Percentiles rank a stretch among this genome's conserved stretches.
These are phyloP conservation scores for Crypturellus tataupa DNA, from an alignment of 2,797 vertebrate species.

Conservation along the genomic window DNA sequence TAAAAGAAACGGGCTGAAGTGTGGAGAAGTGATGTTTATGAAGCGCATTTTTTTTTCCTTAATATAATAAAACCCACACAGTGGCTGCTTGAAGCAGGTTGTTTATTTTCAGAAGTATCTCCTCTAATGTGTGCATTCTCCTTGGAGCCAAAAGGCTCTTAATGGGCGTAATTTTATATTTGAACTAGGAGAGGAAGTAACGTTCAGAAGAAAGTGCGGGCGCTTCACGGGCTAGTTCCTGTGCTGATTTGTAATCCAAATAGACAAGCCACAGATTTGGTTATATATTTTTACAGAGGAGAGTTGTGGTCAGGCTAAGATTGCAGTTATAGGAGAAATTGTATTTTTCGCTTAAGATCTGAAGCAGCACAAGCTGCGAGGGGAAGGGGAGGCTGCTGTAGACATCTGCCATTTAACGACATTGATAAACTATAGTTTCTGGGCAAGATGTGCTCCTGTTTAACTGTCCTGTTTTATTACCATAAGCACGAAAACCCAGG, in stretches of 20 bases:
- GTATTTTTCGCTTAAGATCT: not conserved
- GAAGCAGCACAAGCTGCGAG: not conserved
- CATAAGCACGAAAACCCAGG: not conserved
- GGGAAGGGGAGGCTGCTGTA: not conserved
- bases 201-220: not conserved
- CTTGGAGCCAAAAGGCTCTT: slow-evolving; percentile 6
- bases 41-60: not conserved
- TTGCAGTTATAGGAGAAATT: not conserved
- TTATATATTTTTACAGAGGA: not conserved
- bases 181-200: slow-evolving; percentile 42
- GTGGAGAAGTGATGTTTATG: not conserved
- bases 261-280: slow-evolving; percentile 2
- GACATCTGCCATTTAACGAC: slow-evolving; percentile 1
- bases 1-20: not conserved
- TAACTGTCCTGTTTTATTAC: slow-evolving; percentile 35
- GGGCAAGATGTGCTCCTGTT: not conserved
- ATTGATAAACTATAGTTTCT: not conserved
- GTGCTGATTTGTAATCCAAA: slow-evolving; percentile 55
- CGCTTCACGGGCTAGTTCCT: not conserved
- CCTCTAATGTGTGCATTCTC: not conserved
- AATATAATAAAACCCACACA: not conserved
- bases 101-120: not conserved
- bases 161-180: slow-evolving; percentile 1
- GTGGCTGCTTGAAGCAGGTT: not conserved
- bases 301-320: not conserved